These are phyloP conservation scores for Neocloeon triangulifer DNA, from an alignment of 1,140 invertebrate genomes.

Conservation along the genomic window DNA sequence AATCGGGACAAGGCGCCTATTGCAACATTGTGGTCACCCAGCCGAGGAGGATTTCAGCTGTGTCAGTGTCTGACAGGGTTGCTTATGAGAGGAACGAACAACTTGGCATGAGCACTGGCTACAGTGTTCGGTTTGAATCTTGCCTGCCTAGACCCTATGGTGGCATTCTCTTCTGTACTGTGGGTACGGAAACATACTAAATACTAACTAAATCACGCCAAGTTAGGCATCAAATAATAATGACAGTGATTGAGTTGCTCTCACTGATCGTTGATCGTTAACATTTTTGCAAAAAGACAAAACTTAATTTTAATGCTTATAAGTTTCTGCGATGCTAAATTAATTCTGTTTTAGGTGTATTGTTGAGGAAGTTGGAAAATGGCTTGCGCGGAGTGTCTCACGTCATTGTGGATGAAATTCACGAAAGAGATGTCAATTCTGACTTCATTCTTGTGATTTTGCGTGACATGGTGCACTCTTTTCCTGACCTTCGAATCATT, in stretches of 20 bases:
- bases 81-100: constrained; percentile 67
- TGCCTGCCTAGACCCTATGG: constrained; percentile 75
- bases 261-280: too few species aligned
- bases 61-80: constrained; percentile 81
- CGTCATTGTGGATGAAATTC: constrained; percentile 91
- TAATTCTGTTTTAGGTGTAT: too few species aligned
- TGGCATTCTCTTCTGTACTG: constrained; percentile 84
- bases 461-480: constrained; percentile 73
- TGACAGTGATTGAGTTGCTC: too few species aligned
- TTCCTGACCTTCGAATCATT: constrained; percentile 74
- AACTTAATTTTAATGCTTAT: too few species aligned
- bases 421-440: constrained; percentile 89
- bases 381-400: constrained; percentile 73
- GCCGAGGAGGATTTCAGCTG: constrained; percentile 80
- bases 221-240: too few species aligned
- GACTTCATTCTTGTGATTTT: constrained; percentile 90
- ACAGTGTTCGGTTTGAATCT: constrained; percentile 86
- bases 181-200: too few species aligned
- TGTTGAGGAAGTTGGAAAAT: constrained; percentile 73
- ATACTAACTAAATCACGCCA: too few species aligned
- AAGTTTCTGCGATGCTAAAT: too few species aligned
- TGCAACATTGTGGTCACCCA: constrained; percentile 84
- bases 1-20: constrained; percentile 56
- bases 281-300: too few species aligned
- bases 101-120: constrained; percentile 58